A percentile compares a stretch with the other conserved stretches of the same genome.
Conservation (phyloP, 92 coral and sea anemone species). For the Diadumene lineata region DNA sequence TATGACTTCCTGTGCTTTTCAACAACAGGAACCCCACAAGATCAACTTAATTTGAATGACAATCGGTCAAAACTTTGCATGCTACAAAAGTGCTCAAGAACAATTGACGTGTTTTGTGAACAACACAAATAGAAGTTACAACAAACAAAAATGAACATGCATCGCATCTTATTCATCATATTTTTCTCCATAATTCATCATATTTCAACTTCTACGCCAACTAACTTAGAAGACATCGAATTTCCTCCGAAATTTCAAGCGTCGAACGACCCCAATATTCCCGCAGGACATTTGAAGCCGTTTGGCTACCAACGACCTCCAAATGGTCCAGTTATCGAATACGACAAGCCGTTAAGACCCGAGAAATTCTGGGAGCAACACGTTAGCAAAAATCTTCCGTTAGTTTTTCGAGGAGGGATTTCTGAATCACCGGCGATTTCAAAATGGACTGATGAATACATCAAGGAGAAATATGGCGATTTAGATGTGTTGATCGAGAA, state of each 20-base stretch:
- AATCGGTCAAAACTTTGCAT: too few species aligned
- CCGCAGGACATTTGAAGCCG: conserved; percentile 80
- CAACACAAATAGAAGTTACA: too few species aligned
- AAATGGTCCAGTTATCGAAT: conserved; percentile 81
- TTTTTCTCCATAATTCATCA: not conserved
- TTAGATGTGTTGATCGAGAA: conserved; percentile 83
- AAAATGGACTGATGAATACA: conserved; percentile 79
- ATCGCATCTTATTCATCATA: not conserved
- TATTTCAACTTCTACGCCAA: not conserved
- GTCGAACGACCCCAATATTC: conserved; percentile 47
- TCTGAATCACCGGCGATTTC: conserved; percentile 76
- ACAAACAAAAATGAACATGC: not conserved
- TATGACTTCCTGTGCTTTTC: too few species aligned
- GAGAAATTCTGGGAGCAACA: conserved; percentile 84
- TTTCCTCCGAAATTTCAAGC: conserved; percentile 85
- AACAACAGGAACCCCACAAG: too few species aligned
- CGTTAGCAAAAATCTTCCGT: conserved; percentile 73
- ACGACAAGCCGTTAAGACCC: conserved; percentile 76
- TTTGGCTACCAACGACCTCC: conserved; percentile 92
- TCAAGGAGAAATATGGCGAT: conserved; percentile 80
- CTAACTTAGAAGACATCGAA: conserved; percentile 29
- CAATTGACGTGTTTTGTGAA: too few species aligned
- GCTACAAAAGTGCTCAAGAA: too few species aligned
- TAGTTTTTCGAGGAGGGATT: conserved; percentile 83
- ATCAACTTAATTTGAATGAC: too few species aligned